A percentile compares a stretch with the other conserved stretches of the same genome.
These are phyloP conservation scores for Mormyrus hasselquistii DNA, from an alignment of 2,797 vertebrate species.

Conservation along the genomic window DNA sequence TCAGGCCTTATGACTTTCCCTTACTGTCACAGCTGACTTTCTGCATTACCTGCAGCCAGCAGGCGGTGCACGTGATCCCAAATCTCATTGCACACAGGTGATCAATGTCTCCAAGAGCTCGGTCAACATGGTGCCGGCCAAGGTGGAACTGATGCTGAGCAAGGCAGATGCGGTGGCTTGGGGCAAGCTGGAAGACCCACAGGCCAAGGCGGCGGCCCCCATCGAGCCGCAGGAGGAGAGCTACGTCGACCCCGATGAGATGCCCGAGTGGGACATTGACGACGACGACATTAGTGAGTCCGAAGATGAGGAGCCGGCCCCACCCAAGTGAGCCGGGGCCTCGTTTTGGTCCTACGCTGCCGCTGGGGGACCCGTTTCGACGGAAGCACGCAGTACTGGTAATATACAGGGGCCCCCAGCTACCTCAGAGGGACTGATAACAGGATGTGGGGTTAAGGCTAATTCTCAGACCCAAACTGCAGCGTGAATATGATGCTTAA, in stretches of 20 bases:
- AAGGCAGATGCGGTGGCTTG: slow-evolving; percentile 76
- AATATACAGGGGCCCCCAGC: not conserved
- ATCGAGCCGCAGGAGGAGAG: slow-evolving; percentile 33
- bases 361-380: not conserved
- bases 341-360: not conserved
- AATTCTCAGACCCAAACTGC: not conserved
- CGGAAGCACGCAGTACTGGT: not conserved
- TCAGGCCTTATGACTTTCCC: not conserved
- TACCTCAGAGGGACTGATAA: not conserved
- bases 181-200: slow-evolving; percentile 80
- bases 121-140: slow-evolving; percentile 78
- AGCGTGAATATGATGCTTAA: not conserved
- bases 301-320: slow-evolving; percentile 49
- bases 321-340: not conserved
- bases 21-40: not conserved
- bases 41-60: not conserved
- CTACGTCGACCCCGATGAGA: not conserved
- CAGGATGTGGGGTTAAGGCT: not conserved
- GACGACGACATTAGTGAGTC: slow-evolving; percentile 70
- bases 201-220: slow-evolving; percentile 45
- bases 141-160: slow-evolving; percentile 78
- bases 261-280: not conserved
- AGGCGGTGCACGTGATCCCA: not conserved
- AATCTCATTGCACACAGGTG: slow-evolving; percentile 58
- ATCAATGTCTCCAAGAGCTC: slow-evolving; percentile 66